A percentile compares a stretch with the other conserved stretches of the same genome.
phyloP scores from a whole-genome alignment of 2,797 vertebrate genomes.

The Decapterus maruadsi region DNA sequence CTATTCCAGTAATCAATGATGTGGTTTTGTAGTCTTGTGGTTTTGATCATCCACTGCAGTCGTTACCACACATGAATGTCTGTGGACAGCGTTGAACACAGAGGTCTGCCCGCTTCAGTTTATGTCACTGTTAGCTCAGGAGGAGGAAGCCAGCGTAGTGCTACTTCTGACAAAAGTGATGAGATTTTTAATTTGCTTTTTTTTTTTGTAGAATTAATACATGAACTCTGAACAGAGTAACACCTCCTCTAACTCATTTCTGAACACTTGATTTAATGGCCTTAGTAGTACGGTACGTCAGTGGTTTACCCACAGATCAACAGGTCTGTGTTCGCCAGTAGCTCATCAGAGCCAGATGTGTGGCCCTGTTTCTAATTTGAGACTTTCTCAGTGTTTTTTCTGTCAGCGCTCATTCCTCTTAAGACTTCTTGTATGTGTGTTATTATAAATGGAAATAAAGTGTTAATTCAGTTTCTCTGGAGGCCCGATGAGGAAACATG shows the following conservation, averaged over 20 bases:
- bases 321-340: constrained; percentile 48
- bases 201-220: background rate
- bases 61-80: constrained; percentile 6
- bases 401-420: constrained; percentile 30
- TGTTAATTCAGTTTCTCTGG: constrained; percentile 46
- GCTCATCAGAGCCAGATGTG: constrained; percentile 64
- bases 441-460: constrained; percentile 46
- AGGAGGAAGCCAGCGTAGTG: background rate
- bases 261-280: constrained; percentile 40
- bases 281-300: constrained; percentile 24
- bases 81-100: background rate
- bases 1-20: background rate
- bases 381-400: constrained; percentile 21
- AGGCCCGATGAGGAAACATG: constrained; percentile 42
- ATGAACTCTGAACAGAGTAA: constrained; percentile 29
- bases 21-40: background rate
- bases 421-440: constrained; percentile 15
- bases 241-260: constrained; percentile 41
- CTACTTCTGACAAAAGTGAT: background rate
- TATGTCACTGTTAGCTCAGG: constrained; percentile 4
- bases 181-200: background rate
- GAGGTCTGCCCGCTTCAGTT: constrained; percentile 9
- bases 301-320: constrained; percentile 34
- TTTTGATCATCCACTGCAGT: background rate
- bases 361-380: constrained; percentile 40